These are phyloP conservation scores for Laticauda laticaudata DNA, from an alignment of 2,113 vertebrate genomes.

Conservation along the genomic window DNA sequence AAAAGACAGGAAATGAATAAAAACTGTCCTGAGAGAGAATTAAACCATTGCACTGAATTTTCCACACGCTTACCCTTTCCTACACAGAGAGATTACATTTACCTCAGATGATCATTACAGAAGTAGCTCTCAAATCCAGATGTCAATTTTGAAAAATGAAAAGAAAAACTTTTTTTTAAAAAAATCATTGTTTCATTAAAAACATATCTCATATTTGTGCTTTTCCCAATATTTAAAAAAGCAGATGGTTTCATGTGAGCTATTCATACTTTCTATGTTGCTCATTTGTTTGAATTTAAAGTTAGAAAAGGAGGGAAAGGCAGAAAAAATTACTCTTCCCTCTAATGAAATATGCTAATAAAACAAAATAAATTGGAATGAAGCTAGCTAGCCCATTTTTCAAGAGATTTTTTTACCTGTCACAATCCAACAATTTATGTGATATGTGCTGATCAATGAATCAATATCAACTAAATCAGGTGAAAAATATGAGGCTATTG, in stretches of 20 bases:
- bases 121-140: conserved; percentile 38
- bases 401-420: background rate
- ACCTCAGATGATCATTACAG: conserved; percentile 31
- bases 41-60: conserved; percentile 41
- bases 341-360: background rate
- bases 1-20: conserved; percentile 48
- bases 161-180: background rate
- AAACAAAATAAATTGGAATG: background rate
- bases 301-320: background rate
- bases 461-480: background rate
- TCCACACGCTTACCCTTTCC: conserved; percentile 23
- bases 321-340: background rate
- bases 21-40: conserved; percentile 40
- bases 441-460: too few relatives aligned
- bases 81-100: conserved; percentile 25
- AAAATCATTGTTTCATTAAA: conserved; percentile 3
- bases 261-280: conserved; percentile 15
- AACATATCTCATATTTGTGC: conserved; percentile 27
- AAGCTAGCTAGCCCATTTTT: background rate
- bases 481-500: background rate
- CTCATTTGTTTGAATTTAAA: background rate
- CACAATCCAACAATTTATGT: background rate
- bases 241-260: conserved; percentile 34
- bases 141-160: conserved; percentile 3
- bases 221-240: conserved; percentile 32